Conservation (phyloP, 2,113 vertebrate species). For the Hirundichthys speculiger region DNA sequence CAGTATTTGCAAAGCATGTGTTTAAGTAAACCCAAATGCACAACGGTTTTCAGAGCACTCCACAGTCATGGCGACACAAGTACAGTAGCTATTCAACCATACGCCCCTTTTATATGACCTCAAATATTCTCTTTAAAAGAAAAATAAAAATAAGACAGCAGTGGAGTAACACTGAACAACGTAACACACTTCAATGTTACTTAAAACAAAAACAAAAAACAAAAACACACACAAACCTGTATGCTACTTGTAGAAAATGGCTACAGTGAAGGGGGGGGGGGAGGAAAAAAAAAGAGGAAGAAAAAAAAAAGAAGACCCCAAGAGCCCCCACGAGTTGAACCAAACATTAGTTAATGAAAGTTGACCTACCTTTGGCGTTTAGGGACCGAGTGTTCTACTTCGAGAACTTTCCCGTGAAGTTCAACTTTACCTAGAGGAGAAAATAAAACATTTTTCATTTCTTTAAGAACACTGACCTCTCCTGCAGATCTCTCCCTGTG, state of each 20-base stretch:
- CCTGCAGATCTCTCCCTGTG: background rate
- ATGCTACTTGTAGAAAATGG: conserved; percentile 15
- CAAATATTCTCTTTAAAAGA: background rate
- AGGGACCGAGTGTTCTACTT: conserved; percentile 97
- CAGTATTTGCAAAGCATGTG: conserved; percentile 4
- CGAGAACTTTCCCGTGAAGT: conserved; percentile 95
- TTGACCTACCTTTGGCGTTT: conserved; percentile 95
- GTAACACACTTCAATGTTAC: too few species aligned
- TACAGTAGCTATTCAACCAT: conserved; percentile 31
- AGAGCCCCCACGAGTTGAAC: conserved; percentile 24
- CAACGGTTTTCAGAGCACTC: conserved; percentile 36
- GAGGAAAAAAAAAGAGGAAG: background rate
- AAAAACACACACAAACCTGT: too few species aligned
- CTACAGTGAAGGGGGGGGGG: background rate
- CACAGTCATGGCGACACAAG: conserved; percentile 47
- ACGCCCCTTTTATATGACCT: conserved; percentile 69
- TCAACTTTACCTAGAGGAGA: conserved; percentile 92
- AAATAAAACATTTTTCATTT: conserved; percentile 29
- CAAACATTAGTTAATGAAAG: conserved; percentile 22
- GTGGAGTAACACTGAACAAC: background rate
- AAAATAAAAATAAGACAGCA: conserved; percentile 5
- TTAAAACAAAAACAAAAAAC: too few species aligned
- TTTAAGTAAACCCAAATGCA: conserved; percentile 15
- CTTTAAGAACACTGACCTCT: background rate
- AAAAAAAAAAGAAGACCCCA: background rate